These are phyloP conservation scores for Leptoteleia sp. DNA, from an alignment of 1,140 invertebrate species.

Conservation along the genomic window DNA sequence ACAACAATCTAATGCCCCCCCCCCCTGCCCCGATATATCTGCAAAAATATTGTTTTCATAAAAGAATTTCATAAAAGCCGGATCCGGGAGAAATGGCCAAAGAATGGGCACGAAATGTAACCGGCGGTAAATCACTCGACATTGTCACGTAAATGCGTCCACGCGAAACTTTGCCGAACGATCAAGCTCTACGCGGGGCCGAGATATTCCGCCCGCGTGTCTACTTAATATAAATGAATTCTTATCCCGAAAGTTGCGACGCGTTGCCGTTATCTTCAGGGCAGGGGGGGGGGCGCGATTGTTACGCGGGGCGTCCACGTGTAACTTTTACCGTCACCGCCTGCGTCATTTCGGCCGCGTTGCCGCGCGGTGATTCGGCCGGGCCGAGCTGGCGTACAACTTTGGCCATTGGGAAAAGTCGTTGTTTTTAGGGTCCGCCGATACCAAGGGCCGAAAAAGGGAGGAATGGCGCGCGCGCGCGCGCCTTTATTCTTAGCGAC, in stretches of 20 bases:
- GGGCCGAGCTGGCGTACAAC: slow-evolving; percentile 52
- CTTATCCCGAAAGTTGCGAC: slow-evolving; percentile 51
- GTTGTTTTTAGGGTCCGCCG: slow-evolving; percentile 47
- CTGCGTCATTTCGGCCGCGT: slow-evolving; percentile 16
- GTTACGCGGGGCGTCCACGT: slow-evolving; percentile 41
- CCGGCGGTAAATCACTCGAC: background rate
- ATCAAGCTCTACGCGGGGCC: background rate
- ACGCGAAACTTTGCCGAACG: slow-evolving; percentile 17
- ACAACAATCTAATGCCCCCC: too few relatives aligned
- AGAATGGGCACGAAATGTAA: too few relatives aligned
- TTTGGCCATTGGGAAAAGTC: slow-evolving; percentile 66
- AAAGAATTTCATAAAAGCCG: too few relatives aligned
- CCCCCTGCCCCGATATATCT: too few relatives aligned
- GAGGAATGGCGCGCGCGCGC: slow-evolving; percentile 7
- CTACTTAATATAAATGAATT: slow-evolving; percentile 47
- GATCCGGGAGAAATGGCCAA: too few relatives aligned
- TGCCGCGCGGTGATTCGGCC: background rate
- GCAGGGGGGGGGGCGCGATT: slow-evolving; percentile 5
- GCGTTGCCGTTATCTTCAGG: slow-evolving; percentile 55
- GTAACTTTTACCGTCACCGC: slow-evolving; percentile 58
- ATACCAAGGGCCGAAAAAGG: slow-evolving; percentile 21
- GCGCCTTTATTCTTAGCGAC: slow-evolving; percentile 39
- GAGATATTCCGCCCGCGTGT: slow-evolving; percentile 32
- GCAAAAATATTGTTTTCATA: too few relatives aligned
- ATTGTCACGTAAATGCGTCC: background rate